Percentiles rank a stretch among this genome's conserved stretches.
Conservation (phyloP, 2,113 vertebrate species). For the Amblyornis subalaris region DNA sequence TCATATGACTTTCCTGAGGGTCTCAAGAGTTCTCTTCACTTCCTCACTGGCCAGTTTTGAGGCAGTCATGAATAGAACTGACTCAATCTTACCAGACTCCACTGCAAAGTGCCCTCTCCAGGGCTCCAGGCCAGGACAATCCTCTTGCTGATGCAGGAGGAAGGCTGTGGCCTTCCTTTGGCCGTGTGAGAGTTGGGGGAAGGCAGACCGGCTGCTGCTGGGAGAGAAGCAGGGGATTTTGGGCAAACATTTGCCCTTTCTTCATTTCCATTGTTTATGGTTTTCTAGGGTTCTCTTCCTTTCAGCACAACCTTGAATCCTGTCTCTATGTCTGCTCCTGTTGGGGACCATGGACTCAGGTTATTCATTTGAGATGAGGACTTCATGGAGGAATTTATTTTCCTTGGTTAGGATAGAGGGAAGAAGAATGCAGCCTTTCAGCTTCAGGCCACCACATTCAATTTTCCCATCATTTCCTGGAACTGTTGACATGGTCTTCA, state of each 20-base stretch:
- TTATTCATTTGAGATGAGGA: background rate
- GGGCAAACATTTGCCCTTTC: background rate
- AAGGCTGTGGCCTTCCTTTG: background rate
- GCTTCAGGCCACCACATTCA: background rate
- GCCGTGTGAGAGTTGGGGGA: background rate
- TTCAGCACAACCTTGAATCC: background rate
- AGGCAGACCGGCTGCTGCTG: background rate
- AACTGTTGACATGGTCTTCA: background rate
- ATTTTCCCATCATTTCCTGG: background rate
- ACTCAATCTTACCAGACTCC: background rate
- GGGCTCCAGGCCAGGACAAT: background rate
- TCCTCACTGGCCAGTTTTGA: background rate
- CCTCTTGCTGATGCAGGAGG: background rate
- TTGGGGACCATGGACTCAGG: background rate
- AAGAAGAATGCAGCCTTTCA: background rate
- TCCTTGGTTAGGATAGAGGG: background rate
- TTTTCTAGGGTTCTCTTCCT: background rate
- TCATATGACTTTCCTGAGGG: background rate
- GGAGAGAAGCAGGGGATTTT: background rate
- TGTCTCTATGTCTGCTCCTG: background rate
- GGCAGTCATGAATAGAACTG: background rate
- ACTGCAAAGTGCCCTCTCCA: background rate
- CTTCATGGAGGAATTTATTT: background rate
- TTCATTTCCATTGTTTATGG: accelerated
- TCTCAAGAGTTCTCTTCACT: background rate